phyloP scores from a whole-genome alignment of 2,113 vertebrate genomes.

The Lepidiolamprologus cunningtoni region DNA sequence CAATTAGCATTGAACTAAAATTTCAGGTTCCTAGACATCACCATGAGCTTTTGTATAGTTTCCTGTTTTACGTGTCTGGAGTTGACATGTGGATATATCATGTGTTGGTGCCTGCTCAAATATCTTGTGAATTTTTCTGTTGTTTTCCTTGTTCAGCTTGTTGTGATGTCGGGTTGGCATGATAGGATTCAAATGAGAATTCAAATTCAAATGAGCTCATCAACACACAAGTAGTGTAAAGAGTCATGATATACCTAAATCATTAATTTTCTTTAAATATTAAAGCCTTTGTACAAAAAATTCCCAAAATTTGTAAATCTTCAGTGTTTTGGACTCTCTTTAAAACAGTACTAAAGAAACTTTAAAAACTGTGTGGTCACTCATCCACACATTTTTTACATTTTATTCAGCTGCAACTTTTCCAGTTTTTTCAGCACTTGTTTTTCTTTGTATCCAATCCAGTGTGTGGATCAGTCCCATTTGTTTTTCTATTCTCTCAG shows the following conservation, averaged over 20 bases:
- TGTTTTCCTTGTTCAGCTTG: neutral
- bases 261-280: neutral
- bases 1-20: neutral
- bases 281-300: neutral
- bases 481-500: slow-evolving; percentile 6
- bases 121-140: neutral
- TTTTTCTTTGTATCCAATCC: neutral
- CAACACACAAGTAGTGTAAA: neutral
- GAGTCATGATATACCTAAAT: neutral
- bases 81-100: neutral
- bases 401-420: neutral
- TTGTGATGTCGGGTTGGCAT: neutral
- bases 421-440: neutral
- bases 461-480: neutral
- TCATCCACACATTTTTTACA: neutral
- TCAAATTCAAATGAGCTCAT: neutral
- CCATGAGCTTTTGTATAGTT: neutral
- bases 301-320: neutral
- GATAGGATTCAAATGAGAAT: neutral
- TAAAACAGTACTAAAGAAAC: neutral
- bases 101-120: neutral
- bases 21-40: neutral
- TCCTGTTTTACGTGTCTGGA: neutral
- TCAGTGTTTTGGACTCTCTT: neutral
- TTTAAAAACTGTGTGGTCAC: neutral